These are phyloP conservation scores for Octonoba sinensis DNA, from an alignment of 2,888 invertebrate species.

Conservation along the genomic window DNA sequence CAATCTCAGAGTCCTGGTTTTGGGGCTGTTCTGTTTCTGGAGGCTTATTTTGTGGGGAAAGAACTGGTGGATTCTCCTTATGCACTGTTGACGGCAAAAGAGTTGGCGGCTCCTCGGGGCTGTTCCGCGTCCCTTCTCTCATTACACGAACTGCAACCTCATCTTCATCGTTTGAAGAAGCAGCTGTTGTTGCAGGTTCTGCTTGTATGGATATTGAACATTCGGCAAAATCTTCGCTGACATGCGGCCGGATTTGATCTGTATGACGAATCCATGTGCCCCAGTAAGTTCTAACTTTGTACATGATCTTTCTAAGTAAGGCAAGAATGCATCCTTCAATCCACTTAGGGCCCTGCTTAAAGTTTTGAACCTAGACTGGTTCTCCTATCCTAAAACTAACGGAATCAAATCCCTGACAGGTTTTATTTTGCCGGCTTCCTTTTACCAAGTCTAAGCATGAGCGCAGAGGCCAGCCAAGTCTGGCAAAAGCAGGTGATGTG, in stretches of 20 bases:
- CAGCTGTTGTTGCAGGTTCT: too few relatives aligned
- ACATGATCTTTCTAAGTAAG: conserved; percentile 7
- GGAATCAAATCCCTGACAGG: neutral
- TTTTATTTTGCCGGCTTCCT: neutral
- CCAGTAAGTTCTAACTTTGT: neutral
- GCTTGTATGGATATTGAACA: too few relatives aligned
- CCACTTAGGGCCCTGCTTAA: conserved; percentile 25
- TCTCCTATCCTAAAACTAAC: conserved; percentile 4
- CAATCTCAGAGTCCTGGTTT: too few relatives aligned
- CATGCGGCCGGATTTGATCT: neutral
- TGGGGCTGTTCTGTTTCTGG: too few relatives aligned
- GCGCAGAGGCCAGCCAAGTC: conserved; percentile 8
- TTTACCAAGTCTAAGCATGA: conserved; percentile 12
- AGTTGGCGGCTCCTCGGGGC: too few relatives aligned
- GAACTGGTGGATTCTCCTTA: too few relatives aligned
- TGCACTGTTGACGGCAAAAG: too few relatives aligned
- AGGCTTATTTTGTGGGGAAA: too few relatives aligned
- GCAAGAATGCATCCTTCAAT: neutral
- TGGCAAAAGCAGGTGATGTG: conserved; percentile 6
- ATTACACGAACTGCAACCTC: too few relatives aligned
- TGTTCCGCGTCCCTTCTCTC: too few relatives aligned
- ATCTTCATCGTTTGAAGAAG: too few relatives aligned
- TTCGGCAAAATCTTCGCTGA: too few relatives aligned
- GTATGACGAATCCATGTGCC: neutral
- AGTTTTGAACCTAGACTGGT: conserved; percentile 23